phyloP scores from a whole-genome alignment of 2,888 invertebrate species.

The Hirudinaria manillensis region DNA sequence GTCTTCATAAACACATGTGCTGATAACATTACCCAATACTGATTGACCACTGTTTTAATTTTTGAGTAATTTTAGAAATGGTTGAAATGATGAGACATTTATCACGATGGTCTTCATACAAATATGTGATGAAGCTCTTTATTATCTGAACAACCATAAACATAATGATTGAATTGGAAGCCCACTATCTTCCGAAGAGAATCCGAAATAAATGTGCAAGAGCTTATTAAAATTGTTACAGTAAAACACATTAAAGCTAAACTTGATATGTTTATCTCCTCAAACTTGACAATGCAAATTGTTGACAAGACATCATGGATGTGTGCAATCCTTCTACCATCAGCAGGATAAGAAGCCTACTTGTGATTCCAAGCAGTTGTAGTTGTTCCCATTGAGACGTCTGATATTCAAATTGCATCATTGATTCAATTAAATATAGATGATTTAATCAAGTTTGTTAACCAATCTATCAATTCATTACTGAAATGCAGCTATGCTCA shows the following conservation, averaged over 20 bases:
- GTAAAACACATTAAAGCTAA: no score
- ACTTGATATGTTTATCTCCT: no score
- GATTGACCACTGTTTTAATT: background rate
- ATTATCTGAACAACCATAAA: no score
- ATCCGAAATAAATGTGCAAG: no score
- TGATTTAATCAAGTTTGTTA: no score
- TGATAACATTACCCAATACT: background rate
- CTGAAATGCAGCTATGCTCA: no score
- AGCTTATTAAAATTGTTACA: no score
- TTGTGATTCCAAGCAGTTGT: constrained; percentile 18
- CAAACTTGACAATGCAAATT: no score
- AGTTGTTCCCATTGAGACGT: constrained; percentile 15
- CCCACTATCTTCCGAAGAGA: no score
- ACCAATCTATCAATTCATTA: no score
- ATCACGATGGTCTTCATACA: constrained; percentile 12
- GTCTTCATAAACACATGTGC: constrained; percentile 6
- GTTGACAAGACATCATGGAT: background rate
- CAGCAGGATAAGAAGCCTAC: background rate
- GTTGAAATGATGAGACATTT: constrained; percentile 9
- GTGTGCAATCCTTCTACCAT: background rate
- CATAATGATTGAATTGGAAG: no score
- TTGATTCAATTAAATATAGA: background rate
- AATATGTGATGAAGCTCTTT: background rate
- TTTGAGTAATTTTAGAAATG: background rate
- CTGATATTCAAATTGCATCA: constrained; percentile 1